These are phyloP conservation scores for Anableps anableps DNA, from an alignment of 2,797 vertebrate species.

Conservation along the genomic window DNA sequence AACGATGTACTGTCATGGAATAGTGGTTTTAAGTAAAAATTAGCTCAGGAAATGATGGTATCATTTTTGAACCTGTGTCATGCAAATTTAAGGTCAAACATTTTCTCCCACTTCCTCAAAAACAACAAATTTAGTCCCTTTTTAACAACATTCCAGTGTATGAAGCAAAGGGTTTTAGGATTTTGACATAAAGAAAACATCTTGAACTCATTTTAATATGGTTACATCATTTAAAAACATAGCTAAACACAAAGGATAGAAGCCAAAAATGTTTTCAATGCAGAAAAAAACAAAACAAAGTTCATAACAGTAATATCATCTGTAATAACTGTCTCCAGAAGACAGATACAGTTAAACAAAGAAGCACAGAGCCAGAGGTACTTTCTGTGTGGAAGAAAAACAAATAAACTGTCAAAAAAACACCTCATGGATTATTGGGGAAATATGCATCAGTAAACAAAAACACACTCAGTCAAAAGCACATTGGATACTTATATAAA, in stretches of 20 bases:
- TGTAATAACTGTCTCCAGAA: background rate
- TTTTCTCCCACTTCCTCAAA: slow-evolving; percentile 13
- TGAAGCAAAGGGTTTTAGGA: slow-evolving; percentile 19
- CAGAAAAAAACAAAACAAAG: background rate
- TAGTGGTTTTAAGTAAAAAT: slow-evolving; percentile 54
- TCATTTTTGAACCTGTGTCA: slow-evolving; percentile 34
- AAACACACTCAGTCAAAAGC: background rate
- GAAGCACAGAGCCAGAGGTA: background rate
- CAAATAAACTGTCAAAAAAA: background rate
- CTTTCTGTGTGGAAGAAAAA: background rate
- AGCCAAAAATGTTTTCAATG: background rate
- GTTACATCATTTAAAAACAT: background rate
- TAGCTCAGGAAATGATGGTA: slow-evolving; percentile 37
- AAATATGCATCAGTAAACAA: background rate
- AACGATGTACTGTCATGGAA: slow-evolving; percentile 60
- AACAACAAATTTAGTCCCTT: slow-evolving; percentile 2
- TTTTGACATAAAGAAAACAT: slow-evolving; percentile 20
- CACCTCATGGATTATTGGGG: background rate
- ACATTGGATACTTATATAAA: background rate
- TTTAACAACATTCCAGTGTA: slow-evolving; percentile 16
- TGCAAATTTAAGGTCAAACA: slow-evolving; percentile 29
- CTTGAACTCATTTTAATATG: background rate
- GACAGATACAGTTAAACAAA: background rate
- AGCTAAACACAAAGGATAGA: background rate
- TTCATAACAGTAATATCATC: background rate